Evolutionary conservation across 1,140 invertebrate genomes (phyloP), one percentile per base, ranked within the genome.

Genomic region (Cephus cinctus): DNA sequence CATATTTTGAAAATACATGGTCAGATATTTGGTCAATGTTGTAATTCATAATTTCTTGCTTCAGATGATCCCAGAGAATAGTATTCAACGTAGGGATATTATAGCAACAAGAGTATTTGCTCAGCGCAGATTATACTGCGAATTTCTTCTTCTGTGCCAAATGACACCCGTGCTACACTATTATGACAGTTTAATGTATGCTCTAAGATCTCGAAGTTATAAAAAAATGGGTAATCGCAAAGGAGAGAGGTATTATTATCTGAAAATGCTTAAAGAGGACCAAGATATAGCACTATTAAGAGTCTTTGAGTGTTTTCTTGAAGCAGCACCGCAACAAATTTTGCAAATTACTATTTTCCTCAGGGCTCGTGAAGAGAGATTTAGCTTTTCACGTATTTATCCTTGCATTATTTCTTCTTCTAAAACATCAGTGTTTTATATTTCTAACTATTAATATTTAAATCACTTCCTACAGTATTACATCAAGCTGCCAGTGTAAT

Each of bases 261-360:
- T 82, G 20, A 75, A 86, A 43, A 91, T 91, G 88, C 72, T 90
- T 9, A 87, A 87, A 55, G 90, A 92, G 71, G 90, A 93, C 69
- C 84, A 88, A 16, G 90, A 94, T 77, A 87, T 89, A 2, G 87
- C 89, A 8, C 74, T 96, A 46, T 75, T 96, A 41, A 76, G 91
- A 59, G 84, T 95, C 39, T 87, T 95, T 68, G 92, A 96, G 75
- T 91, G 88, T 67, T 96, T 94, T 69, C 79, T 95, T 49, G 92
- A 96, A 78, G 84, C 90, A 11, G 91, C 90, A 0, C 92, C 92
- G 4, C 92, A 94, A 66, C 85, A 92, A 57, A 86, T 93, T 30
- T 73, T 94, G 45, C 92, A 94, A 73, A 76, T 92, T 20, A 86
- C 82, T 60, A 85, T 85, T 52, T 80, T 83, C 59, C 73, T 82